phyloP scores from a whole-genome alignment of 2,113 vertebrate species.

The Nothoprocta pentlandii region DNA sequence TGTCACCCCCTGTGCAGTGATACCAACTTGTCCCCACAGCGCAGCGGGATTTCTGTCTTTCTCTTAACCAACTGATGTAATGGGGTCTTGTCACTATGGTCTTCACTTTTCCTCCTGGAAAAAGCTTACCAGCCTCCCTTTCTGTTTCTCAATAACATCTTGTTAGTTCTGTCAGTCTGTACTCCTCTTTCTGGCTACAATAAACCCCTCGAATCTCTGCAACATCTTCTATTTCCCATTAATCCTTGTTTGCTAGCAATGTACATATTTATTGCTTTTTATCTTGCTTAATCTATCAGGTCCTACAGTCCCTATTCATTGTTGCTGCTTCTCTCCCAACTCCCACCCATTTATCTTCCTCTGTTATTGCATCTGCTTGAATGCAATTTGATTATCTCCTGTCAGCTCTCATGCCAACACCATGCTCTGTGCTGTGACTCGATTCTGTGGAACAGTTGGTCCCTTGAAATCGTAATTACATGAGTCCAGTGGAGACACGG shows the following conservation, averaged over 20 bases:
- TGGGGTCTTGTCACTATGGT: neutral
- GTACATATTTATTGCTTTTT: slow-evolving; percentile 60
- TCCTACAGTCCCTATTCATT: slow-evolving; percentile 4
- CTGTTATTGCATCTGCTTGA: slow-evolving; percentile 4
- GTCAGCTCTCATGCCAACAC: neutral
- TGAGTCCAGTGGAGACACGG: neutral
- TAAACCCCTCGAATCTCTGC: neutral
- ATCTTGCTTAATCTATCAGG: slow-evolving; percentile 53
- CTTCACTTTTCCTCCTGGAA: neutral
- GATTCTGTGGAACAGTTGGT: neutral
- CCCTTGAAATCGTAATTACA: neutral
- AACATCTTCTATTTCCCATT: neutral
- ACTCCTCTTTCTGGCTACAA: neutral
- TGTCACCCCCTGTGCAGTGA: fast-evolving
- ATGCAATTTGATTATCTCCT: slow-evolving; percentile 36
- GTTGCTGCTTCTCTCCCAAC: neutral
- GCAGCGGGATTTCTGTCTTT: neutral
- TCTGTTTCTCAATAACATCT: neutral
- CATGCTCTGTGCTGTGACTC: neutral
- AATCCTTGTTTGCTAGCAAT: slow-evolving; percentile 47
- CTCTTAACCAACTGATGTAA: neutral
- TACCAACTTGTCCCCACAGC: neutral
- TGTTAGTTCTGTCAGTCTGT: neutral
- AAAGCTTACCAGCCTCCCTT: neutral
- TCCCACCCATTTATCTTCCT: slow-evolving; percentile 54